A percentile compares a stretch with the other conserved stretches of the same genome.
These are phyloP conservation scores for Silvanus unidentatus DNA, from an alignment of 2,888 invertebrate species.

Conservation along the genomic window DNA sequence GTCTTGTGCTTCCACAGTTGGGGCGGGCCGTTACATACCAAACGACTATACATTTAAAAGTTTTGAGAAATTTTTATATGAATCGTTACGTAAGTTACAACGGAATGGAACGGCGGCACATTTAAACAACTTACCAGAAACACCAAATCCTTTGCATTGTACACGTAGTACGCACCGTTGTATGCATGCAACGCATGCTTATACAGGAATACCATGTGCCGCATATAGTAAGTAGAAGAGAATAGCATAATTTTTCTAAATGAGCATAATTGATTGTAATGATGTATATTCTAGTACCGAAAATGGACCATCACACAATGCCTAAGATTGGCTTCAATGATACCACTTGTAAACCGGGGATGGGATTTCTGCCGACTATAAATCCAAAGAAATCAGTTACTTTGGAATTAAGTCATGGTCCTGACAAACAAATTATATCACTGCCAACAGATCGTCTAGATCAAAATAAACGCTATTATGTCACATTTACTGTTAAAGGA, in stretches of 20 bases:
- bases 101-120: conserved; percentile 63
- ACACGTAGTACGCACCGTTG: conserved; percentile 85
- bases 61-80: conserved; percentile 86
- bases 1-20: conserved; percentile 64
- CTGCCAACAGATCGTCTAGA: conserved; percentile 82
- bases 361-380: conserved; percentile 64
- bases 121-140: conserved; percentile 46
- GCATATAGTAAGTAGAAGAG: conserved; percentile 85
- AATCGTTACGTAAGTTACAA: conserved; percentile 73
- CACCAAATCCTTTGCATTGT: conserved; percentile 68
- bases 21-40: conserved; percentile 57
- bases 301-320: conserved; percentile 74
- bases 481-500: conserved; percentile 86
- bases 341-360: conserved; percentile 38
- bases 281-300: conserved; percentile 57
- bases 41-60: conserved; percentile 66
- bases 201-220: conserved; percentile 82
- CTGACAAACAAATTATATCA: conserved; percentile 79
- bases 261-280: background rate
- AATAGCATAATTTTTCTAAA: conserved; percentile 33
- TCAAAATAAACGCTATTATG: conserved; percentile 85
- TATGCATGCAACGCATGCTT: conserved; percentile 86
- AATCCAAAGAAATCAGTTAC: conserved; percentile 56
- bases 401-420: conserved; percentile 77
- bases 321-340: conserved; percentile 59